These are phyloP conservation scores for Elanus axillaris DNA, from an alignment of 2,113 vertebrate species.

Conservation along the genomic window DNA sequence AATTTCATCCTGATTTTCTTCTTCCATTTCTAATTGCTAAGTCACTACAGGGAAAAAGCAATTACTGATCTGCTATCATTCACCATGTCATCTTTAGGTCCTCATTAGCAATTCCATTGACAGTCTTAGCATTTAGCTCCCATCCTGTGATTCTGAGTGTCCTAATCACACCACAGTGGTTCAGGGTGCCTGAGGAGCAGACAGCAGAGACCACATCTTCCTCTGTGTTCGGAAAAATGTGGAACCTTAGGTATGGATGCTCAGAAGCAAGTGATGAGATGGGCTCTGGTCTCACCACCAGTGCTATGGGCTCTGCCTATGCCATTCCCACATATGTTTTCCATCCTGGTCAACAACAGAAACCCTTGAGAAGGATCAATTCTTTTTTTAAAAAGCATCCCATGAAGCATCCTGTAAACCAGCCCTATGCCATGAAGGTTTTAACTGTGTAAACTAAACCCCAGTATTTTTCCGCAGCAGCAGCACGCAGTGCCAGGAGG, in stretches of 20 bases:
- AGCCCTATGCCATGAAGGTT: neutral
- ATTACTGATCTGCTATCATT: conserved; percentile 34
- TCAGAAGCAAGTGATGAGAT: neutral
- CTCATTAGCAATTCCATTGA: conserved; percentile 33
- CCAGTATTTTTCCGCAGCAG: neutral
- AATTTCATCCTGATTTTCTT: conserved; percentile 8
- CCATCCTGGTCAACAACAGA: neutral
- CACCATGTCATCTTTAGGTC: neutral
- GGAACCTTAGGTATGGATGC: neutral
- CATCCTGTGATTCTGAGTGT: neutral
- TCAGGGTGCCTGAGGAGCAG: neutral
- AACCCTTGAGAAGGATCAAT: neutral
- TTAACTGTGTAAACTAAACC: neutral
- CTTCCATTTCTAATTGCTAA: conserved; percentile 31
- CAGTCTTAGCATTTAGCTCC: neutral
- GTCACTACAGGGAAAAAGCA: conserved; percentile 25
- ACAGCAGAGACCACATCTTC: neutral
- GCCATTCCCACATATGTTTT: neutral
- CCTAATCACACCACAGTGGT: neutral
- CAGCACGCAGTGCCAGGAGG: neutral
- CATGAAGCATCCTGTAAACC: neutral
- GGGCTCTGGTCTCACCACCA: rapidly evolving
- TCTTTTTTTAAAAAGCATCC: neutral
- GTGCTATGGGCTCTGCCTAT: neutral
- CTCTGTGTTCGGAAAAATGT: neutral